Conservation (phyloP, 2,797 vertebrate species). For the Apogon talboti region DNA sequence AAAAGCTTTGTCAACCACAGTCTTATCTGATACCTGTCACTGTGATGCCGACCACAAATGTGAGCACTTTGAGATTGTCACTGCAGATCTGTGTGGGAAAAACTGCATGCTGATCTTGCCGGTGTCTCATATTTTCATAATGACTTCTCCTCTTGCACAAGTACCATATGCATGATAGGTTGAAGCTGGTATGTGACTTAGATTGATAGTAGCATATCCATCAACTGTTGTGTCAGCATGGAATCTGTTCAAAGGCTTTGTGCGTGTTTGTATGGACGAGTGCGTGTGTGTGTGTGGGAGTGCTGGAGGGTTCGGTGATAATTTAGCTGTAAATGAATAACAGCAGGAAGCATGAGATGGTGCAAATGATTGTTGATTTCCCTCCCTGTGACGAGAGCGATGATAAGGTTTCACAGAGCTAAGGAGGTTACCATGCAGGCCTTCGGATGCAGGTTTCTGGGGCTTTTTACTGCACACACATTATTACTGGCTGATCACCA, state of each 20-base stretch:
- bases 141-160: slow-evolving; percentile 16
- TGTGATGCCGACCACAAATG: slow-evolving; percentile 14
- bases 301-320: slow-evolving; percentile 29
- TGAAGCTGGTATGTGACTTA: slow-evolving; percentile 42
- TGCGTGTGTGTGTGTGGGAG: slow-evolving; percentile 20
- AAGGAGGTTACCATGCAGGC: slow-evolving; percentile 57
- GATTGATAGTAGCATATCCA: slow-evolving; percentile 47
- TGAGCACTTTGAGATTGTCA: slow-evolving; percentile 3
- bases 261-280: slow-evolving; percentile 4
- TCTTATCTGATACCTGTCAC: slow-evolving; percentile 1
- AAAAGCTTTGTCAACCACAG: slow-evolving; percentile 4
- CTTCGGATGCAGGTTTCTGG: slow-evolving; percentile 15
- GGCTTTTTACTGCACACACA: slow-evolving; percentile 27
- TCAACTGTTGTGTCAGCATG: slow-evolving; percentile 46
- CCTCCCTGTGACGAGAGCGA: slow-evolving; percentile 35
- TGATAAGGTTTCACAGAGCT: slow-evolving; percentile 53
- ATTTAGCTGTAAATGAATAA: slow-evolving; percentile 59
- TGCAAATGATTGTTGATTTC: slow-evolving; percentile 50
- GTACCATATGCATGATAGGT: slow-evolving; percentile 39
- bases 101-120: slow-evolving; percentile 14
- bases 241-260: slow-evolving; percentile 33
- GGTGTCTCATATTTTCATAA: slow-evolving; percentile 10
- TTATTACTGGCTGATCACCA: slow-evolving; percentile 61
- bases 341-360: slow-evolving; percentile 58
- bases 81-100: slow-evolving; percentile 12